Evolutionary conservation across 2,888 invertebrate species (phyloP).

Genomic region (Omphaloscelis lunosa): DNA sequence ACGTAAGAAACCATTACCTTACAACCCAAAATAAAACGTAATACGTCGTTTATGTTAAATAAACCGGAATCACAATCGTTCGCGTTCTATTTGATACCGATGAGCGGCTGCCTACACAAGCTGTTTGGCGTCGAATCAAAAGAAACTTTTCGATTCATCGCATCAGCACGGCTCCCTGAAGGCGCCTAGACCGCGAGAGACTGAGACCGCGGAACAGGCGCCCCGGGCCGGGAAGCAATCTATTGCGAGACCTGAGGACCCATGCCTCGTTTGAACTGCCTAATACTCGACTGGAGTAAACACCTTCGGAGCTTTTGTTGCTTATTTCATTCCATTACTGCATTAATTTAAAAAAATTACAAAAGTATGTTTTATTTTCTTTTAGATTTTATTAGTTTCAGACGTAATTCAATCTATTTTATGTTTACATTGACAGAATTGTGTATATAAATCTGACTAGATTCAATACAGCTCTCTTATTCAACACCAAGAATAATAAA

Average conservation of each 20-base stretch:
- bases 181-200: constrained; percentile 53
- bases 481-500: constrained; percentile 27
- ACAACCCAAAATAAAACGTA: constrained; percentile 31
- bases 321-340: too few species aligned
- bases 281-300: constrained; percentile 14
- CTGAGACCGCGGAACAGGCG: constrained; percentile 65
- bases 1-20: constrained; percentile 31
- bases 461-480: background rate
- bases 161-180: constrained; percentile 68
- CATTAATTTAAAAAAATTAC: too few species aligned
- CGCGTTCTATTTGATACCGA: constrained; percentile 48
- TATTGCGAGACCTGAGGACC: constrained; percentile 65
- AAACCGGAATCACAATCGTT: constrained; percentile 34
- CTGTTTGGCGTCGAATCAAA: constrained; percentile 69
- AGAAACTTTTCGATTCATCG: constrained; percentile 70
- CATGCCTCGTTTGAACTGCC: constrained; percentile 66
- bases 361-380: background rate
- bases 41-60: constrained; percentile 44
- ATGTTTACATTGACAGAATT: background rate
- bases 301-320: background rate
- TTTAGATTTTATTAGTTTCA: background rate
- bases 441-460: background rate
- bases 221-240: constrained; percentile 75
- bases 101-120: constrained; percentile 56
- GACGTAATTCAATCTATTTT: background rate